Evolutionary conservation across 2,797 vertebrate species (phyloP), one percentile per base, ranked within the genome.

Genomic region (Hypotaenidia philippensis): DNA sequence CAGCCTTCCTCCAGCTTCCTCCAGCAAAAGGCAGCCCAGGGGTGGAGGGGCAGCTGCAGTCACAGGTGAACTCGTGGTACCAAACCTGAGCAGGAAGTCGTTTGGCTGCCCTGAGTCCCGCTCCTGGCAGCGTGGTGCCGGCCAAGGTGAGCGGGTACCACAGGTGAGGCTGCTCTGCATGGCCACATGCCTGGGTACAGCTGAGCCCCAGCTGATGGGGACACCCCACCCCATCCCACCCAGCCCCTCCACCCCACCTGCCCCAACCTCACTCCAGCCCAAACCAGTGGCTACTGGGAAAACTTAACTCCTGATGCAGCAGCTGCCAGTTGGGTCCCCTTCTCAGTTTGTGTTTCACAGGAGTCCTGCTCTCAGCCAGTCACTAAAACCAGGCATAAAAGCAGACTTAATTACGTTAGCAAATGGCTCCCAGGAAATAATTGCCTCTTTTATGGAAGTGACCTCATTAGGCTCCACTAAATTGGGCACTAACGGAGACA

Each of bases 401-500:
- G 63, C 32, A 65, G 89, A 25, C 27, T 91, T 86, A 93, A 95
- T 90, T 78, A 45, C 4, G 2, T 95, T 94, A 96, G 80, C 88
- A 94, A 95, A 94, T 12, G 53, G 93, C 90, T 96, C 96, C 93
- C 72, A 81, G 93, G 94, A 94, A 93, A 91, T 91, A 93, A 95
- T 88, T 91, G 84, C 82, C 83, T 91, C 94, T 71, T 92, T 95
- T 81, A 61, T 94, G 85, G 93, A 74, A 90, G 92, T 94, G 92
- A 96, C 94, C 93, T 96, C 93, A 93, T 94, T 91, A 93, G 77
- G 65, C 64, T 40, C 49, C 31, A 11, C 88, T 90, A 90, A 53
- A 64, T 7, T 16, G 44, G 85, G 92, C 93, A 80, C 79, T 29
- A 49, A 45, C 8, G 0, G 70, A 94, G 96, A 86, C 94, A 95